Conservation (phyloP, 1,140 invertebrate genomes). For the Ctenoplectra terminalis region DNA sequence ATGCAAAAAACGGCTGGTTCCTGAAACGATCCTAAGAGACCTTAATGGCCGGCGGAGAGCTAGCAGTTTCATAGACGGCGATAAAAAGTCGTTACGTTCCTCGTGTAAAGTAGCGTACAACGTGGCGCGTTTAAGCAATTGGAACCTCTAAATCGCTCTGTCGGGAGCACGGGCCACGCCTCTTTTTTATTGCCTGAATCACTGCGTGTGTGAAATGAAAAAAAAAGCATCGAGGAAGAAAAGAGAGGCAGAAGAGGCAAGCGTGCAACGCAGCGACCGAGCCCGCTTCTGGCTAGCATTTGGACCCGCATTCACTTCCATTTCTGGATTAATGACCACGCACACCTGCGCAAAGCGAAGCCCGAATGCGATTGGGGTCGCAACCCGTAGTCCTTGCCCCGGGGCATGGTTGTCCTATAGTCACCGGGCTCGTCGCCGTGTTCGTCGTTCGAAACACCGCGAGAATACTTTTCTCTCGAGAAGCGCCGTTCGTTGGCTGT, state of each 20-base stretch:
- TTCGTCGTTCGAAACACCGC: slow-evolving; percentile 30
- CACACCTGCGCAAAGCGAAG: slow-evolving; percentile 61
- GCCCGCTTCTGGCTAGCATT: slow-evolving; percentile 42
- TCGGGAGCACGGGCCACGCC: slow-evolving; percentile 47
- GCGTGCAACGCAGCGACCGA: slow-evolving; percentile 12
- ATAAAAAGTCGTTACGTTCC: slow-evolving; percentile 47
- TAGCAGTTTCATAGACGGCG: slow-evolving; percentile 25
- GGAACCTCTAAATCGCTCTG: slow-evolving; percentile 51
- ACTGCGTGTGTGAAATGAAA: not conserved
- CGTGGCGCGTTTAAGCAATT: slow-evolving; percentile 34
- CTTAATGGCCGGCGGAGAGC: slow-evolving; percentile 51
- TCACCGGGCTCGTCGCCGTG: slow-evolving; percentile 34
- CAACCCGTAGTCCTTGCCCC: slow-evolving; percentile 67
- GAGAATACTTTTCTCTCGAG: slow-evolving; percentile 47
- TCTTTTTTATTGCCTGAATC: slow-evolving; percentile 58
- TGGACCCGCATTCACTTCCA: slow-evolving; percentile 66
- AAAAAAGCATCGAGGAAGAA: not conserved
- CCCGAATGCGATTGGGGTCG: slow-evolving; percentile 67
- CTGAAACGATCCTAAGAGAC: slow-evolving; percentile 50
- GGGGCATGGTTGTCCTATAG: slow-evolving; percentile 45
- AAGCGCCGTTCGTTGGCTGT: not conserved
- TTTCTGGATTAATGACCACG: slow-evolving; percentile 70
- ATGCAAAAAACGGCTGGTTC: not conserved
- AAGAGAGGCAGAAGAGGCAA: slow-evolving; percentile 27
- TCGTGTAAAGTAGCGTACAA: slow-evolving; percentile 20